Evolutionary conservation across 2,113 vertebrate species (phyloP), one percentile per base, ranked within the genome.

Genomic region (Oryzias celebensis): DNA sequence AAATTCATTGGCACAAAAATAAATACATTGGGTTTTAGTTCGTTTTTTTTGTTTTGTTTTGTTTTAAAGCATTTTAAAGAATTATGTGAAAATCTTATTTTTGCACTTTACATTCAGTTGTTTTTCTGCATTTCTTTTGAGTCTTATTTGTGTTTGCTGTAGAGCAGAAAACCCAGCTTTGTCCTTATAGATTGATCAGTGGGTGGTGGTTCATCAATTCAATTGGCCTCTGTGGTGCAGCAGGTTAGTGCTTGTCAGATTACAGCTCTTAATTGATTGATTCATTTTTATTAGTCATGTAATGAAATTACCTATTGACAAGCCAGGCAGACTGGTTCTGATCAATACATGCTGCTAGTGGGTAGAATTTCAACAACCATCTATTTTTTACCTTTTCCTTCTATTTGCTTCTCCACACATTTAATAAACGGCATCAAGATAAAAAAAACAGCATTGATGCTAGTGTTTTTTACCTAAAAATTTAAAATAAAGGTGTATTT

Each of bases 281-380:
- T 85, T 85, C 58, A 68, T 82, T 83, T 85, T 86, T 84, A 85
- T 85, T 81, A 80, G 71, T 81, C 70, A 23, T 84, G 78, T 80
- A 88, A 82, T 87, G 57, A 85, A 80, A 86, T 87, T 74, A 82
- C 26, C 53, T 66, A 87, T 86, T 85, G 86, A 87, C 81, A 78
- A 68, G 66, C 18, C 58, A 50, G 56, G 52, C 59, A 56, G 77
- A 50, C 68, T 49, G 53, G 52, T 52, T 44, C 43, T 81, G 72
- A 85, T 83, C 83, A 83, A 85, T 87, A 87, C 78, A 77, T 62
- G 62, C 67, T 46, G 45, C 58, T 63, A 26, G 70, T 31, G 58
- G 75, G 62, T 77, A 43, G 12, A 48, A 62, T 83, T 79, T 77
- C 73, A 71, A 64, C 67, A 58, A 52, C 20, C 50, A 54, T 62